These are phyloP conservation scores for Pachliopta kotzebuea DNA, from an alignment of 2,888 invertebrate genomes.

Conservation along the genomic window DNA sequence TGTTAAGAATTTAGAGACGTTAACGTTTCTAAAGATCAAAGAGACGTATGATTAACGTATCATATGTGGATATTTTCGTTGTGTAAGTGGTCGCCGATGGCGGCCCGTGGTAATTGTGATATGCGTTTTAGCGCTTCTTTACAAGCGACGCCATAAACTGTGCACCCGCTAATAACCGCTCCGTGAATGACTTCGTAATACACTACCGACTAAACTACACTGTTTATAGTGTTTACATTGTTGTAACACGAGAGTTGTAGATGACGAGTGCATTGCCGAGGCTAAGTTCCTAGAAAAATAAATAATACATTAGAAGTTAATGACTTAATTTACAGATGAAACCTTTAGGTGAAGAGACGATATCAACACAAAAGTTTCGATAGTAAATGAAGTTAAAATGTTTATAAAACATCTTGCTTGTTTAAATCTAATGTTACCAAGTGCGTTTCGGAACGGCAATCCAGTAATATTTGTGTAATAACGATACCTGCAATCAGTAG, in stretches of 20 bases:
- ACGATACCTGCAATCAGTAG: too few relatives aligned
- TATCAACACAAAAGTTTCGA: too few relatives aligned
- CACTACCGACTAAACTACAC: conserved; percentile 8
- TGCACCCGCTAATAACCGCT: conserved; percentile 7
- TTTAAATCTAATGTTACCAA: too few relatives aligned
- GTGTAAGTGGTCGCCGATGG: conserved; percentile 63
- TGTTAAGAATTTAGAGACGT: conserved; percentile 66
- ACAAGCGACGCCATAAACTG: conserved; percentile 42
- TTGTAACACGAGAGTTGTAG: background rate
- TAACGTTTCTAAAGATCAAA: conserved; percentile 65
- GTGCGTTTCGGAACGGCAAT: too few relatives aligned
- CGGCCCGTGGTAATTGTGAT: conserved; percentile 53
- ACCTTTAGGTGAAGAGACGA: background rate
- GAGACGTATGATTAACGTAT: conserved; percentile 67
- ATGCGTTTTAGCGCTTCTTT: conserved; percentile 66
- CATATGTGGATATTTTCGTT: conserved; percentile 66
- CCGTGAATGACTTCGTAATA: conserved; percentile 14
- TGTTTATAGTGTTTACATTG: conserved; percentile 12
- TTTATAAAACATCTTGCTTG: too few relatives aligned
- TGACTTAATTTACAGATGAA: background rate
- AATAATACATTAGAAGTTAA: background rate
- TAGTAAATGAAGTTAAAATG: too few relatives aligned
- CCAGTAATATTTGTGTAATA: too few relatives aligned
- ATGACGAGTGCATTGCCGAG: background rate
- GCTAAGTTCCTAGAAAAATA: background rate